Base-by-base conservation (phyloP, 2,113 vertebrate species). In the Trogon melanurus region DNA sequence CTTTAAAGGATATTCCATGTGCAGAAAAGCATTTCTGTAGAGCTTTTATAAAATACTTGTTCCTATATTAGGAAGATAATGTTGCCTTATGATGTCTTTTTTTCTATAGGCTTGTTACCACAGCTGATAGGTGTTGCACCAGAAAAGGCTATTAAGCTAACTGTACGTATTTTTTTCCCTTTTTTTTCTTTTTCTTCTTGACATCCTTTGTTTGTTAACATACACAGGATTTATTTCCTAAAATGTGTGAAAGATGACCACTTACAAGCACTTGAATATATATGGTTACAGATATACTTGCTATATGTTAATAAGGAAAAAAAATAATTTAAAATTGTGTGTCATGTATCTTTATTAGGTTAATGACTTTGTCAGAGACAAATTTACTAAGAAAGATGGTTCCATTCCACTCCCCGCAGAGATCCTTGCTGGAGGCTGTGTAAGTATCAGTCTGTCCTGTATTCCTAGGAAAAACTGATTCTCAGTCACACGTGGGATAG, bases 71-170 rank as follows among this genome's bases (percentile, higher is more conserved):
- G 94, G 88, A 96, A 87, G 95, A 94, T 95, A 96, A 95, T 80
- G 79, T 69, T 97, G 87, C 66, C 81, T 97, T 86, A 97, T 72
- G 70, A 79, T 97, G 90, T 94, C 96, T 88, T 95, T 93, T 60
- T 98, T 97, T 97, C 48, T 95, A 60, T 98, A 99, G 99, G 99
- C 98, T 98, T 99, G 95, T 97, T 99, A 97, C 99, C 99, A 92
- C 99, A 99, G 89, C 98, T 99, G 95, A 99, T 99, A 95, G 99
- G 99, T 85, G 99, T 99, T 93, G 99, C 99, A 96, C 99, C 99
- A 85, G 99, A 99, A 98, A 99, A 99, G 97, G 99, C 99, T 96
- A 99, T 99, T 98, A 99, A 99, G 97, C 98, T 99, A 96, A 99
- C 99, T 97, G 99, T 99, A 98, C 98, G 99, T 99, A 97, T 96